Evolutionary conservation across 2,113 vertebrate genomes (phyloP).

Genomic region (Scartelaos histophorus): DNA sequence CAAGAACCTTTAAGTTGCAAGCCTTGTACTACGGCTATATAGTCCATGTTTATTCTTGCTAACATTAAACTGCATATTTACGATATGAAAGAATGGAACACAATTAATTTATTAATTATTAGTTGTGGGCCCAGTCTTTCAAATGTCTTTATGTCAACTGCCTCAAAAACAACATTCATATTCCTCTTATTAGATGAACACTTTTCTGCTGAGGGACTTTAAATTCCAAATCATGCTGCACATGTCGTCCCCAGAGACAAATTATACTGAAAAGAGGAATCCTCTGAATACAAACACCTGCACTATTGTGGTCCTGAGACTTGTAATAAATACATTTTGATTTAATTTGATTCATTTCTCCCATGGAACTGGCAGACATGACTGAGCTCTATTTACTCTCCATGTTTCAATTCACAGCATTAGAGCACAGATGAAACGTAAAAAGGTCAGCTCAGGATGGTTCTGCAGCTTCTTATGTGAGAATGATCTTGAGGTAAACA

Average conservation of each 20-base stretch:
- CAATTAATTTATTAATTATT: constrained; percentile 31
- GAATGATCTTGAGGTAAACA: too few relatives aligned
- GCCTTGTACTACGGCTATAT: too few relatives aligned
- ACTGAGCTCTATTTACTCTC: neutral
- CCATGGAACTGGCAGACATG: neutral
- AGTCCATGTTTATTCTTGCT: too few relatives aligned
- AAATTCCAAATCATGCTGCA: constrained; percentile 27
- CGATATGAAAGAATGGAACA: constrained; percentile 13
- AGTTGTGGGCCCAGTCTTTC: constrained; percentile 8
- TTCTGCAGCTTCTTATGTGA: neutral
- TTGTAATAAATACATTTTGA: neutral
- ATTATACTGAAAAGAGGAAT: constrained; percentile 44
- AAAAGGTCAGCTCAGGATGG: neutral
- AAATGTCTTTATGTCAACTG: constrained; percentile 31
- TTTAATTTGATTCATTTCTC: constrained; percentile 1
- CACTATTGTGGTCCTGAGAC: constrained; percentile 1
- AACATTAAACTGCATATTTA: neutral
- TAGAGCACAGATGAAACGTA: neutral
- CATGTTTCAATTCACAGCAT: neutral
- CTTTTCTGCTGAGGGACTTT: constrained; percentile 23
- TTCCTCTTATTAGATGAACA: constrained; percentile 22
- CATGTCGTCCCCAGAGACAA: constrained; percentile 32
- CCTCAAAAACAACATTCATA: constrained; percentile 24
- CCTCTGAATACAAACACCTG: constrained; percentile 27
- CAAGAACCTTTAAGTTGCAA: too few relatives aligned